Base-by-base conservation (phyloP, 2,888 invertebrate genomes). In the Tiphia femorata region DNA sequence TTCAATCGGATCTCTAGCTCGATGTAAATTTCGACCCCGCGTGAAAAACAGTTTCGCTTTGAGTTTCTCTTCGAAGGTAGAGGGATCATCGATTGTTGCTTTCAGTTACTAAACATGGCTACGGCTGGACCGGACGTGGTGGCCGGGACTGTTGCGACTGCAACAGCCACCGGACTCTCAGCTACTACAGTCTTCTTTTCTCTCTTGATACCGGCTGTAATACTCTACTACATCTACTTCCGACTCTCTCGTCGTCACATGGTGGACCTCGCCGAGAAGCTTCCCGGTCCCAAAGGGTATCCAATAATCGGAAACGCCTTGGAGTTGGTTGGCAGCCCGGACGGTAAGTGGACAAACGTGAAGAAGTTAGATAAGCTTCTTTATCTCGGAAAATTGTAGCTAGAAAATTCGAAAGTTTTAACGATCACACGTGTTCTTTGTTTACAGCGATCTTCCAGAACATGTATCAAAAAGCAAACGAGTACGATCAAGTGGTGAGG, bases 141-240 rank as follows among this genome's bases (percentile, higher is more conserved):
- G 50, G 68, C 80, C 38, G 81, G 78, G 21, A 63, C 83, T 47
- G 77, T 75, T 42, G 76, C 72, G 16, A 67, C 86, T 59, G 81
- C 83, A 63, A 78, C 84, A 20, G 79, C 84, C 71, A 82, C 84
- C 74, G 85, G 86, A 23, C 85, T 88, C 79, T 87, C 89, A 35
- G 88, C 92, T 19, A 89, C 89, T 51, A 89, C 86, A 68, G 84
- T 92, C 58, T 92, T 93, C 79, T 89, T 92, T 70, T 87, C 89
- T 59, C 87, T 94, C n/a, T 84, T 94, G 41, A 81, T 92, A 16
- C 93, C 91, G 33, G 90, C 91, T 0, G 20, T 92, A 27, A 82
- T 89, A 2, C 86, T 94, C 43, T 92, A 90, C 87, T 90, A 90
- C 78, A 85, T 89, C 21, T 94, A 94, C 84, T 94, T 91, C 90